Evolutionary conservation across 2,797 vertebrate genomes (phyloP).

Genomic region (Antennarius maculatus): DNA sequence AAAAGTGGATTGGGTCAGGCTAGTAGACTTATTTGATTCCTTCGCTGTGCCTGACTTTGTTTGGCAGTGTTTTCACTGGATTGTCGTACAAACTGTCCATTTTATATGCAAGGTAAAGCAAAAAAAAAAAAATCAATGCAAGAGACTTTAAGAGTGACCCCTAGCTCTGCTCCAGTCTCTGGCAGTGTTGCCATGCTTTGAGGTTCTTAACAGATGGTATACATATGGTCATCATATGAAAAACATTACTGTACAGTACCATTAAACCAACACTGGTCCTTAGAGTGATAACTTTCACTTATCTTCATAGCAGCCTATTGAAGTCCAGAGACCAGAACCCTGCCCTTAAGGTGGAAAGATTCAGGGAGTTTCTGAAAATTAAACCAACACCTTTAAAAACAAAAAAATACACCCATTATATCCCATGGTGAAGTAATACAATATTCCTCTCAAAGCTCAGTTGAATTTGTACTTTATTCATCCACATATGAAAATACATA

Average conservation of each 20-base stretch:
- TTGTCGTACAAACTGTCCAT: slow-evolving; percentile 37
- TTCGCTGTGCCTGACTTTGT: slow-evolving; percentile 25
- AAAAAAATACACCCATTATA: background rate
- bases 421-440: slow-evolving; percentile 9
- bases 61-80: slow-evolving; percentile 47
- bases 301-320: slow-evolving; percentile 3
- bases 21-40: slow-evolving; percentile 1
- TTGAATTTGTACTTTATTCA: slow-evolving; percentile 11
- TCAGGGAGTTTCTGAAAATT: slow-evolving; percentile 18
- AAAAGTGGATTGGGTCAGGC: slow-evolving; percentile 33
- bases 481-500: slow-evolving; percentile 7
- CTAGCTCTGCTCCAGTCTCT: slow-evolving; percentile 29
- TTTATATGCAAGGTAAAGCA: slow-evolving; percentile 14
- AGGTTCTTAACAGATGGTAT: slow-evolving; percentile 1
- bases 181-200: slow-evolving; percentile 34
- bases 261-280: background rate
- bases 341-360: background rate
- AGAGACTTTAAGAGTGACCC: slow-evolving; percentile 20
- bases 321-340: slow-evolving; percentile 1
- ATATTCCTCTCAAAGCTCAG: slow-evolving; percentile 10
- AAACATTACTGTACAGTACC: slow-evolving; percentile 8
- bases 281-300: slow-evolving; percentile 12
- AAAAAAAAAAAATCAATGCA: slow-evolving; percentile 15
- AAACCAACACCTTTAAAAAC: slow-evolving; percentile 4
- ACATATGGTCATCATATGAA: slow-evolving; percentile 2